Percentiles rank a stretch among this genome's conserved stretches.
Evolutionary conservation across 2,113 vertebrate genomes (phyloP).

Genomic region (Turnix velox): DNA sequence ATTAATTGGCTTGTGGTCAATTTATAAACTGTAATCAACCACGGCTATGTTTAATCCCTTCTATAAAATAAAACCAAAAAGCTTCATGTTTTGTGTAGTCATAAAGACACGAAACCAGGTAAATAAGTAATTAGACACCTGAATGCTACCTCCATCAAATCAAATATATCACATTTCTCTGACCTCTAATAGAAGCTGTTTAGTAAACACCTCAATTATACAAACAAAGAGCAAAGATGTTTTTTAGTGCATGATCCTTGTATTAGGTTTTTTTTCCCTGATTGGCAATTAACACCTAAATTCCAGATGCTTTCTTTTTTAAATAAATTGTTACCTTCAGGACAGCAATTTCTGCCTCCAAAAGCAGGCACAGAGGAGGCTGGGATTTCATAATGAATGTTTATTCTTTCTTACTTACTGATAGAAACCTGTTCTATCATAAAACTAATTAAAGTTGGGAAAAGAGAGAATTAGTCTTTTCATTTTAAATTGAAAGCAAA

Average conservation of each 20-base stretch:
- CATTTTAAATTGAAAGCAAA: not conserved
- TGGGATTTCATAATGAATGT: not conserved
- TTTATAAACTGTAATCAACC: constrained; percentile 27
- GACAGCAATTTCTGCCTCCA: not conserved
- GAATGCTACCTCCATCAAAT: not conserved
- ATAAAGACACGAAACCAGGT: not conserved
- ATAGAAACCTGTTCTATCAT: not conserved
- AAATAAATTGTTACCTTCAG: not conserved
- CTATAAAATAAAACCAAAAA: not conserved
- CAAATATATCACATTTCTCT: not conserved
- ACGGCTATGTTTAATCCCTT: not conserved
- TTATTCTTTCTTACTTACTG: not conserved
- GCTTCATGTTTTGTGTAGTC: not conserved
- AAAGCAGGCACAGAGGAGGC: not conserved
- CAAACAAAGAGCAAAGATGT: not conserved
- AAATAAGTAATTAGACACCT: not conserved
- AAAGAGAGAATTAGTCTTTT: not conserved
- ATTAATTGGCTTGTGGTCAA: constrained; percentile 4
- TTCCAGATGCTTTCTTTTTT: not conserved
- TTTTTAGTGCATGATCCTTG: not conserved
- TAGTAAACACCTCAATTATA: not conserved
- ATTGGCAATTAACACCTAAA: not conserved
- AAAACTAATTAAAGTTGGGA: not conserved
- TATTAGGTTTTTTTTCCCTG: not conserved
- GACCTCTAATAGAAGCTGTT: not conserved